Conservation (phyloP, 2,113 vertebrate species). For the Rhabdornis inornatus region DNA sequence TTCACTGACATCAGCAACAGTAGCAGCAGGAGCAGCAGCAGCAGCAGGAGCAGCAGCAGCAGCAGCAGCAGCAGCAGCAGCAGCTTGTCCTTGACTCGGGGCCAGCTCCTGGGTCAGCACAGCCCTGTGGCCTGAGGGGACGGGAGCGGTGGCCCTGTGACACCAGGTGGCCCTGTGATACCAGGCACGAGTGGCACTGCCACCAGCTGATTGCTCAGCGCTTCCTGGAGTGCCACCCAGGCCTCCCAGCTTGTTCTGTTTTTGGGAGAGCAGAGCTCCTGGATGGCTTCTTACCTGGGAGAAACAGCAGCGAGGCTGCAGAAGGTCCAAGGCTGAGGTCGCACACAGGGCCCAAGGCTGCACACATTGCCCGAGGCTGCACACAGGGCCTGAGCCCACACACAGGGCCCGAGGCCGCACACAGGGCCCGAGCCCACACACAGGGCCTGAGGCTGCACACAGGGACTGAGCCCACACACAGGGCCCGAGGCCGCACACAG, state of each 20-base stretch:
- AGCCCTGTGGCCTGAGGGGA: neutral
- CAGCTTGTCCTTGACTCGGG: neutral
- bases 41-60: neutral
- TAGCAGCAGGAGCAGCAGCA: neutral
- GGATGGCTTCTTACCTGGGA: neutral
- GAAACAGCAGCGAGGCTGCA: too few relatives aligned
- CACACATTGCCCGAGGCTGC: too few relatives aligned
- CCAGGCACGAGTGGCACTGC: neutral
- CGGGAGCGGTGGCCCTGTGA: neutral
- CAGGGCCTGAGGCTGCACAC: too few relatives aligned
- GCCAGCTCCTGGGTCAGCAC: neutral
- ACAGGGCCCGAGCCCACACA: too few relatives aligned
- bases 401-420: too few relatives aligned
- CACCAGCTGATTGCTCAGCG: neutral
- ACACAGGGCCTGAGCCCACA: too few relatives aligned
- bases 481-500: too few relatives aligned
- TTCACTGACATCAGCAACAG: neutral
- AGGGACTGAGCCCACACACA: too few relatives aligned
- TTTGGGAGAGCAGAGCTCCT: neutral
- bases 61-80: neutral
- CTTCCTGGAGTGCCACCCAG: neutral
- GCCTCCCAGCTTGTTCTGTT: neutral
- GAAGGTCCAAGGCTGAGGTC: too few relatives aligned
- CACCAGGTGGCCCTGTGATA: neutral
- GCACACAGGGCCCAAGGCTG: too few relatives aligned